These are phyloP conservation scores for Microcaecilia unicolor DNA, from an alignment of 2,797 vertebrate genomes.

Conservation along the genomic window DNA sequence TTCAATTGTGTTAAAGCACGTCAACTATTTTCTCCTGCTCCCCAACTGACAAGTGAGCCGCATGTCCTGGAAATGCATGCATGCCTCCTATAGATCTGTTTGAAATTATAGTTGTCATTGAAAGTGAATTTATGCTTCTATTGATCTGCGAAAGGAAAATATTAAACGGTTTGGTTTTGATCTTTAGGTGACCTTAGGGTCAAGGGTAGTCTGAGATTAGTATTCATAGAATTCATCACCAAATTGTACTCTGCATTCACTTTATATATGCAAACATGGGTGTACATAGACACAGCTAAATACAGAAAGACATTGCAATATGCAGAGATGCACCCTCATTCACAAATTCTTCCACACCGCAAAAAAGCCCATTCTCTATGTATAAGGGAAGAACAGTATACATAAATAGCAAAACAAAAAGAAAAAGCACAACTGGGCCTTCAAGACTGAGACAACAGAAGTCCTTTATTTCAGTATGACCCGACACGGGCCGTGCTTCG, in stretches of 20 bases:
- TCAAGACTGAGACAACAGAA: too few species aligned
- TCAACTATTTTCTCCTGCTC: slow-evolving; percentile 48
- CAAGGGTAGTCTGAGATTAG: slow-evolving; percentile 98
- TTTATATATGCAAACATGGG: slow-evolving; percentile 72
- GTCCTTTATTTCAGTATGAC: too few species aligned
- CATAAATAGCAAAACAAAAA: too few species aligned
- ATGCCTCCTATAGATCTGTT: slow-evolving; percentile 90
- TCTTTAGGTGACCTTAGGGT: slow-evolving; percentile 87
- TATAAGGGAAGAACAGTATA: too few species aligned
- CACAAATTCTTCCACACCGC: too few species aligned
- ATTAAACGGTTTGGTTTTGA: slow-evolving; percentile 98
- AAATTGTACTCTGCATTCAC: slow-evolving; percentile 76
- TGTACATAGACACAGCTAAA: background rate
- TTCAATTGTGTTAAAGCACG: slow-evolving; percentile 59
- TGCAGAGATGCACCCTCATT: background rate
- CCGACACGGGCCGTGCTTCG: too few species aligned
- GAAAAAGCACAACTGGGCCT: too few species aligned
- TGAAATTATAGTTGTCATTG: slow-evolving; percentile 99
- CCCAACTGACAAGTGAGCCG: slow-evolving; percentile 46
- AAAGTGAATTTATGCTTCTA: slow-evolving; percentile 93
- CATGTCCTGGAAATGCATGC: slow-evolving; percentile 67
- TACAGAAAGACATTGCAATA: slow-evolving; percentile 1
- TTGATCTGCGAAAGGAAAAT: slow-evolving; percentile 98
- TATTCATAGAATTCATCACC: slow-evolving; percentile 87
- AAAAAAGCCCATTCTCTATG: too few species aligned